Percentiles rank a stretch among this genome's conserved stretches.
phyloP scores from a whole-genome alignment of 2,888 invertebrate genomes.

The Parasteatoda lunata region DNA sequence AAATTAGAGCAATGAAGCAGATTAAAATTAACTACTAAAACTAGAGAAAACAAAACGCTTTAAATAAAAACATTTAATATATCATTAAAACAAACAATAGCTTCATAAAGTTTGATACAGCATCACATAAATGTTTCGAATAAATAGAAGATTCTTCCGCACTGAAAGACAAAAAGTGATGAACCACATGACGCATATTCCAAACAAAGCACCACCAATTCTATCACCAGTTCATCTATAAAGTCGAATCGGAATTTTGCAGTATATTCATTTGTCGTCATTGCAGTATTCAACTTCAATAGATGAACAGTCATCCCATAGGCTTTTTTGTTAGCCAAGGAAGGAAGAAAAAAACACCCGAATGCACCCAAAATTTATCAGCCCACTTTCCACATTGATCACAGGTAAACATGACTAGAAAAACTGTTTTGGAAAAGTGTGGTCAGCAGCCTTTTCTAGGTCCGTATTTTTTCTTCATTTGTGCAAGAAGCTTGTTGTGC shows the following conservation, averaged over 20 bases:
- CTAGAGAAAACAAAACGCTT: not conserved
- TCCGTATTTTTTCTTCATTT: slow-evolving; percentile 70
- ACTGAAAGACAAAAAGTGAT: not conserved
- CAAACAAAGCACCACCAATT: not conserved
- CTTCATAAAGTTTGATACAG: not conserved
- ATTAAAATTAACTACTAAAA: too few relatives aligned
- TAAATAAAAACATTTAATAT: not conserved
- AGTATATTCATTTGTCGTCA: not conserved
- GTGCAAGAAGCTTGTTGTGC: slow-evolving; percentile 72
- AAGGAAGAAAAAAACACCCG: not conserved
- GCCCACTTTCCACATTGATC: not conserved
- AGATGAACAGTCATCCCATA: too few relatives aligned
- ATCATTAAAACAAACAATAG: not conserved
- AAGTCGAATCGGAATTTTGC: not conserved
- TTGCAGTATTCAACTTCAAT: too few relatives aligned
- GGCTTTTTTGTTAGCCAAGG: too few relatives aligned
- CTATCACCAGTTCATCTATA: not conserved
- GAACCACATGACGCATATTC: not conserved
- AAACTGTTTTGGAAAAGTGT: not conserved
- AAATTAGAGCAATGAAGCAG: too few relatives aligned
- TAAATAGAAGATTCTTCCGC: not conserved
- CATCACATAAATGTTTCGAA: not conserved
- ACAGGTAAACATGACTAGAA: slow-evolving; percentile 59
- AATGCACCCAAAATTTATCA: not conserved
- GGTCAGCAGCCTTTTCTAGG: slow-evolving; percentile 64